Evolutionary conservation across 2,888 invertebrate species (phyloP).

Genomic region (Artemia sp.): DNA sequence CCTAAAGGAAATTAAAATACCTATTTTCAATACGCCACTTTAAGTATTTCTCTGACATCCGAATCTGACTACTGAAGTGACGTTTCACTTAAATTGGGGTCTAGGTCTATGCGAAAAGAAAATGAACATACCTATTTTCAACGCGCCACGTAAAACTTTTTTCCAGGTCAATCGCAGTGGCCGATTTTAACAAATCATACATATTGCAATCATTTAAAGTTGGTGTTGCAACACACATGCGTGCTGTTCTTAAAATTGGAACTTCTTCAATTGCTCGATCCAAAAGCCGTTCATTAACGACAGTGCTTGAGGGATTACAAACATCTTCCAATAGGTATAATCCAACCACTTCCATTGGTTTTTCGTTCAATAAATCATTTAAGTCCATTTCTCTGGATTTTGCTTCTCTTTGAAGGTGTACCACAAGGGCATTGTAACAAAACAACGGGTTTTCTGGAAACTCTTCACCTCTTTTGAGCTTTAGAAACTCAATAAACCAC

Average conservation of each 20-base stretch:
- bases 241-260: background rate
- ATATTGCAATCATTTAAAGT: background rate
- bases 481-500: slow-evolving; percentile 10
- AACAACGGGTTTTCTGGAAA: background rate
- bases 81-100: too few species aligned
- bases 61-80: too few species aligned
- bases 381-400: background rate
- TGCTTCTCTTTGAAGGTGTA: background rate
- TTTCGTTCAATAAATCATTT: background rate
- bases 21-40: too few species aligned
- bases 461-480: background rate
- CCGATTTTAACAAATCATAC: background rate
- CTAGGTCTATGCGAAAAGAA: too few species aligned
- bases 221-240: background rate
- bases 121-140: slow-evolving; percentile 4
- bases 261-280: background rate
- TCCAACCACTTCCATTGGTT: slow-evolving; percentile 6
- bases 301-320: background rate
- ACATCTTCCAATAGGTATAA: background rate
- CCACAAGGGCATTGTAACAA: background rate
- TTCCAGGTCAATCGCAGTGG: slow-evolving; percentile 1
- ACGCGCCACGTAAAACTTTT: slow-evolving; percentile 13
- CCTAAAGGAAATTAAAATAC: too few species aligned
- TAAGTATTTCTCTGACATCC: too few species aligned
- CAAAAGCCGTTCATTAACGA: background rate